Conservation (phyloP, 2,797 vertebrate genomes). For the Eurystomus glaucurus region DNA sequence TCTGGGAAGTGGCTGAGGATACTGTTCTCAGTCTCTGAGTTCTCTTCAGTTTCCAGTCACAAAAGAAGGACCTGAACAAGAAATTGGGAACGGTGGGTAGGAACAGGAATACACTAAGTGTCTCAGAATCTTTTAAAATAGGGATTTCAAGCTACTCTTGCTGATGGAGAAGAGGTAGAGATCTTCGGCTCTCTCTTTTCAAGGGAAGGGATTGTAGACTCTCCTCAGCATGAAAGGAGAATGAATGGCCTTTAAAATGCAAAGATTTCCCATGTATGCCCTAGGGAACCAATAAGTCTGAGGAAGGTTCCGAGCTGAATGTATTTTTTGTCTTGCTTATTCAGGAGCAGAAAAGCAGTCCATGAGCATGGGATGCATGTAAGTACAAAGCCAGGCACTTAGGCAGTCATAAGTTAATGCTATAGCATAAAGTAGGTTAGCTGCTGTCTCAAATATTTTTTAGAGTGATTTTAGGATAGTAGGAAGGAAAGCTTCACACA, state of each 20-base stretch:
- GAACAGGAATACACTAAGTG: neutral
- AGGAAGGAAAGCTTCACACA: neutral
- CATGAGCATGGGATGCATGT: neutral
- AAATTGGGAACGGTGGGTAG: neutral
- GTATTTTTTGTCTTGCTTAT: neutral
- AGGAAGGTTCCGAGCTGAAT: neutral
- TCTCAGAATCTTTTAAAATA: neutral
- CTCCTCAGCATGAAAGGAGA: neutral
- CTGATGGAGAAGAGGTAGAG: neutral
- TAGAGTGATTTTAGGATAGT: slow-evolving; percentile 11
- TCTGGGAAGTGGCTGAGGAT: neutral
- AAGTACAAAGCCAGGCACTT: neutral
- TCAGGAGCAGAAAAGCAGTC: neutral
- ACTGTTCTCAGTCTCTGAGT: neutral
- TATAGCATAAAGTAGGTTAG: neutral
- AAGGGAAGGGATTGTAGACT: neutral
- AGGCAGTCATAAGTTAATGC: neutral
- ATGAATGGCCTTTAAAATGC: neutral
- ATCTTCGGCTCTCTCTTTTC: neutral
- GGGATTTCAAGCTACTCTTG: neutral
- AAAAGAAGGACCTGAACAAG: neutral
- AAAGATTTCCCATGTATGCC: neutral
- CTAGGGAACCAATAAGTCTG: neutral
- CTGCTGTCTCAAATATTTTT: slow-evolving; percentile 22
- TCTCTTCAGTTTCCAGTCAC: neutral